phyloP scores from a whole-genome alignment of 2,888 invertebrate genomes.

The Luffia ferchaultella region DNA sequence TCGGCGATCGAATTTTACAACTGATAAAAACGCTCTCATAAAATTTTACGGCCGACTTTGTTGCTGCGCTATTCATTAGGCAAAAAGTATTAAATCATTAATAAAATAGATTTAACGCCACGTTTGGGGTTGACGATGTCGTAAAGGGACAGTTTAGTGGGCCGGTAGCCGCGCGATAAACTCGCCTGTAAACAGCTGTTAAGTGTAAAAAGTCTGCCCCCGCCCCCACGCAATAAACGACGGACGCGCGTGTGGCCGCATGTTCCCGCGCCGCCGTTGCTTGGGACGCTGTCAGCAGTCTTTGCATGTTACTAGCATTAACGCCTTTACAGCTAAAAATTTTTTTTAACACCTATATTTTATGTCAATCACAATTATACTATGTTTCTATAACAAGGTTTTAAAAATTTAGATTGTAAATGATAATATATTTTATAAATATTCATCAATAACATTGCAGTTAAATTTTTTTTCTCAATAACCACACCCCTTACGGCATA shows the following conservation, averaged over 20 bases:
- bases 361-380: no score
- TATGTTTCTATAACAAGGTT: no score
- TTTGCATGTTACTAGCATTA: no score
- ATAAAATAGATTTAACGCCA: conserved; percentile 39
- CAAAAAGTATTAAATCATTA: conserved; percentile 32
- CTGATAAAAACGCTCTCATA: conserved; percentile 62
- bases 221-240: neutral
- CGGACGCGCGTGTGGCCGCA: neutral
- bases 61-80: conserved; percentile 3
- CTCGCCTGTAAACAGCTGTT: conserved; percentile 4
- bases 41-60: conserved; percentile 37
- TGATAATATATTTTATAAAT: no score
- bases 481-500: no score
- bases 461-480: no score
- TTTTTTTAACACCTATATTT: no score
- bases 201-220: conserved; percentile 4
- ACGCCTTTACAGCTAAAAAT: no score
- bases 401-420: no score
- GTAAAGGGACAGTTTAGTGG: conserved; percentile 1
- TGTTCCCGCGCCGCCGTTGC: neutral
- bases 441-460: no score
- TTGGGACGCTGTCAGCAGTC: no score
- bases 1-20: conserved; percentile 36
- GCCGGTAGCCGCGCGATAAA: conserved; percentile 2
- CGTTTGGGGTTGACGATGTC: conserved; percentile 1